Conservation (phyloP, 1,140 invertebrate species). For the Penaeus vannamei region DNA sequence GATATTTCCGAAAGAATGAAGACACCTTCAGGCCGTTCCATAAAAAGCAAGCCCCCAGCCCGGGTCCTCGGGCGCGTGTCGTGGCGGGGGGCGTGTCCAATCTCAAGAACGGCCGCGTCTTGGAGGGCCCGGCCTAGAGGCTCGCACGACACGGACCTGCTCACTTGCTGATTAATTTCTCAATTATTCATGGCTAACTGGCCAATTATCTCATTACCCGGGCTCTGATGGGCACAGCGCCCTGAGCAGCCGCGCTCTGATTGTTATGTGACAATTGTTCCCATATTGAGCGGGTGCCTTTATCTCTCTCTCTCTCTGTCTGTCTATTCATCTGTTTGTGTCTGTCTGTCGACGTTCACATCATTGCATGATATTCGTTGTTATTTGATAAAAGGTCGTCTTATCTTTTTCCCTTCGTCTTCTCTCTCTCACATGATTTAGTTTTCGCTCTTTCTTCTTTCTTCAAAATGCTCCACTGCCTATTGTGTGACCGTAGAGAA, state of each 20-base stretch:
- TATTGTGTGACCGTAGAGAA: no score
- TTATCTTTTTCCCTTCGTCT: conserved; percentile 4
- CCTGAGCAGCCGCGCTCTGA: neutral
- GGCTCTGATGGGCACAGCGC: conserved; percentile 37
- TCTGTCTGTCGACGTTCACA: neutral
- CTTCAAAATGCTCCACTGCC: no score
- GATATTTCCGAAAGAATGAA: no score
- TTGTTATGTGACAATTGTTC: conserved; percentile 19
- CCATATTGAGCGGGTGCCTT: neutral
- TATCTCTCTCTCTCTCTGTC: conserved; percentile 10
- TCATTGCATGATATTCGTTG: conserved; percentile 25
- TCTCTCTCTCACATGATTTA: no score
- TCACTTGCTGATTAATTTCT: conserved; percentile 55
- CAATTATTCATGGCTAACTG: conserved; percentile 60
- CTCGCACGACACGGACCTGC: neutral
- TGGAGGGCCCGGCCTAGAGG: neutral
- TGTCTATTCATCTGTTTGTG: neutral
- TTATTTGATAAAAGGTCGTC: conserved; percentile 43
- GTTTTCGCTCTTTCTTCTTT: no score
- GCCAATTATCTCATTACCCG: conserved; percentile 54
- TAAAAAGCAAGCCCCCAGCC: no score
- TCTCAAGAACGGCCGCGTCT: neutral
- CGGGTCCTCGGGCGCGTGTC: no score
- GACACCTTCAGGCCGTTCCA: no score
- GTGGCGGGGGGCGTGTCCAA: neutral